Conservation (phyloP, 1,140 invertebrate genomes). For the Octopus sinensis region DNA sequence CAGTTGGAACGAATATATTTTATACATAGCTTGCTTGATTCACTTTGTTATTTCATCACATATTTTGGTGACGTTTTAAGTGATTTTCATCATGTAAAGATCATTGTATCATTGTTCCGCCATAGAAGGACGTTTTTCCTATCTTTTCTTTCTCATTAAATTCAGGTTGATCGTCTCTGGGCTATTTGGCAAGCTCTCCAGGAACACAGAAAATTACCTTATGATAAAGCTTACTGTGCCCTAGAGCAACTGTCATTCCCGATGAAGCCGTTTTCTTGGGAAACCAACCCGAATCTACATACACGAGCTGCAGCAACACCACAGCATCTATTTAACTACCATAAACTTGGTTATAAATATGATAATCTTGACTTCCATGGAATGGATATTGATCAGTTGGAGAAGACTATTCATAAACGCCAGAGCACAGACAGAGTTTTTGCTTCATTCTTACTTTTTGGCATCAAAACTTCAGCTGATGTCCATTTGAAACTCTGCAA, state of each 20-base stretch:
- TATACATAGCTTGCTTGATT: conserved; percentile 25
- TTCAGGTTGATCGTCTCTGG: conserved; percentile 21
- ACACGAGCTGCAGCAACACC: conserved; percentile 26
- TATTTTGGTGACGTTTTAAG: too few species aligned
- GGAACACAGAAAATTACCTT: conserved; percentile 25
- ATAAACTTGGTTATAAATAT: conserved; percentile 23
- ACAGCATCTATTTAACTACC: conserved; percentile 27
- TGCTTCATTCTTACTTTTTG: conserved; percentile 28
- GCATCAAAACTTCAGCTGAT: conserved; percentile 26
- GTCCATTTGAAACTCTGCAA: conserved; percentile 25
- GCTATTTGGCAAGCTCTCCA: conserved; percentile 28
- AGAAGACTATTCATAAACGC: conserved; percentile 19
- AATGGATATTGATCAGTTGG: conserved; percentile 15
- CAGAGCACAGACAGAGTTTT: conserved; percentile 27
- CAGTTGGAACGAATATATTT: conserved; percentile 23
- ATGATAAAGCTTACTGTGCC: conserved; percentile 31
- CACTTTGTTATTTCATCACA: too few species aligned
- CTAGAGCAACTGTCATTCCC: conserved; percentile 19
- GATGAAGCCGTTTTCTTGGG: conserved; percentile 25
- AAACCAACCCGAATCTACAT: conserved; percentile 16
- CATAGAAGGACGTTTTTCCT: too few species aligned
- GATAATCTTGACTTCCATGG: conserved; percentile 17
- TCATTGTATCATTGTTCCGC: too few species aligned
- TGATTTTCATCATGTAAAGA: too few species aligned
- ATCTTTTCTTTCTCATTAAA: not conserved